Evolutionary conservation across 2,113 vertebrate species (phyloP), one percentile per base, ranked within the genome.

Genomic region (Rhinichthys klamathensis): DNA sequence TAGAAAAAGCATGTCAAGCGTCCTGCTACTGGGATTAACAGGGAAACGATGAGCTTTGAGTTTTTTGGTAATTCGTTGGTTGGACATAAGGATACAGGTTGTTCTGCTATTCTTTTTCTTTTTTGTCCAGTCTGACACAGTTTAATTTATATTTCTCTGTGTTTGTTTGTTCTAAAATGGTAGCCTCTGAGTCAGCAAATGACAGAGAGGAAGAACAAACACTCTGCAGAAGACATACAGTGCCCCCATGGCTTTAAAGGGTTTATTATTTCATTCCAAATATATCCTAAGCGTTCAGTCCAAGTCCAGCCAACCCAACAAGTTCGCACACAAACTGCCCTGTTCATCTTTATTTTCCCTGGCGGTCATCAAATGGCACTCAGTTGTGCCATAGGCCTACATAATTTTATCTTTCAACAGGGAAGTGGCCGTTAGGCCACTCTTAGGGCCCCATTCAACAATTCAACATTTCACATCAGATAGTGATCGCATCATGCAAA

Each of bases 401-500:
- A 82, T 85, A 81, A 90, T 90, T 92, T 83, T 87, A 58, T 87
- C 89, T 92, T 92, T 94, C 88, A 89, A 79, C 90, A 87, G 88
- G 75, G 91, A 86, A 86, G 86, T 69, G 75, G 87, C 90, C 88
- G 91, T 89, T 86, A 83, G 35, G 67, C 67, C 67, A 70, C 35
- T 70, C 32, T 32, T 21, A 11, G 6, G 4, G 87, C 69, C 79
- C 46, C 35, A 75, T 65, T 86, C 73, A 41, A 41, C 21, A 78
- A 75, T 65, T 86, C 73, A 41, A 41, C 21, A 78, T 78, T 87
- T 88, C 77, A 32, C 87, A 92, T 86, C 89, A 93, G 90, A 91
- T 90, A 91, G 85, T 79, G 38, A 86, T 90, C 90, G 86, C 90
- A 92, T 93, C 92, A 86, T 90, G 90, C 92, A 94, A 94, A 95